Evolutionary conservation across 1,140 invertebrate genomes (phyloP).

Genomic region (Brachionus angularis): DNA sequence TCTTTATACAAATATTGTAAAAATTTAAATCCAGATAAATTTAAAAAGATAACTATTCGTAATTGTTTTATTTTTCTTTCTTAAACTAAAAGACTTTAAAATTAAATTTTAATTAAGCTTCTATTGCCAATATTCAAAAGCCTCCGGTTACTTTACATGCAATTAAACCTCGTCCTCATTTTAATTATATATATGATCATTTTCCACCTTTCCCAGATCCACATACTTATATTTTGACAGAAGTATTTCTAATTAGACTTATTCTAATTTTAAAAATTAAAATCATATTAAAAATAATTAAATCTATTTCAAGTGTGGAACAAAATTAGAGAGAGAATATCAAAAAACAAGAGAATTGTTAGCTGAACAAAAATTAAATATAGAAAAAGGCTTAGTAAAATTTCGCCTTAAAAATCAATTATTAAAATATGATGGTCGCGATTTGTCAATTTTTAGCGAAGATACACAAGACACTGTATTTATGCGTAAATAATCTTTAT

Average conservation of each 20-base stretch:
- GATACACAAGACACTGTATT: neutral
- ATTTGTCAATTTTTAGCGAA: conserved; percentile 19
- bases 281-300: neutral
- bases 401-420: conserved; percentile 36
- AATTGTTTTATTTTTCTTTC: no score
- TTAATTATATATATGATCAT: conserved; percentile 26
- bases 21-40: neutral
- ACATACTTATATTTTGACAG: conserved; percentile 26
- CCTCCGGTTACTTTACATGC: conserved; percentile 10
- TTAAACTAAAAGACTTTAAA: no score
- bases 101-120: neutral
- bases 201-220: conserved; percentile 42
- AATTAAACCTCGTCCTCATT: conserved; percentile 6
- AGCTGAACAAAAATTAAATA: conserved; percentile 38
- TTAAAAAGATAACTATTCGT: neutral
- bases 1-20: conserved; percentile 5
- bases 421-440: neutral
- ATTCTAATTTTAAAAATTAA: neutral
- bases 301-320: neutral
- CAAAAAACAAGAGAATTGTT: conserved; percentile 30
- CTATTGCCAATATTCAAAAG: conserved; percentile 14
- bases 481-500: neutral
- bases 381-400: conserved; percentile 8
- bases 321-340: conserved; percentile 13
- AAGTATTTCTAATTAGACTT: neutral